Base-by-base conservation (phyloP, 2,797 vertebrate genomes). In the Myotis vivesi region DNA sequence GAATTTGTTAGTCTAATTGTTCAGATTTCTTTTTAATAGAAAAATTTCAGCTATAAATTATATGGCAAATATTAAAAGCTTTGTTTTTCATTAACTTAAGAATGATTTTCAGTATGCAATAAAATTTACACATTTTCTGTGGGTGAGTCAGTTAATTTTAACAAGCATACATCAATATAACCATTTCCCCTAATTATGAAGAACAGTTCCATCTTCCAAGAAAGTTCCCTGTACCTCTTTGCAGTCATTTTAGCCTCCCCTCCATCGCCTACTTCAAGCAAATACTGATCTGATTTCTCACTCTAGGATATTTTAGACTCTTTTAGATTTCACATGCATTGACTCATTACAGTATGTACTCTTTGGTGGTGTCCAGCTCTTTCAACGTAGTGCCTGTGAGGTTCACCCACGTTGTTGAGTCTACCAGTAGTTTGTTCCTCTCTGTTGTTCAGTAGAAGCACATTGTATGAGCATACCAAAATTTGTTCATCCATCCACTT, bases 61-160 rank as follows among this genome's bases (percentile, higher is more conserved):
- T 76, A 46, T 46, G 64, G 8, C 66, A 90, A 38, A 72, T 94
- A 71, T 66, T 17, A 46, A 68, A 86, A 62, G 55, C 6, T 62
- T 79, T 93, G 82, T 82, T 96, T 96, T 94, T 88, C 69, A 64
- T 92, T 15, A 46, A 25, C 51, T 57, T 95, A 76, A 46, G 15
- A 85, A 28, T 87, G 53, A 87, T 64, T 87, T 80, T 46, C 4
- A 30, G 28, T 62, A 91, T 69, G 41, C 36, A 79, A 22, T 81
- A 55, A 44, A 89, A 28, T 88, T 66, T 82, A 41, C 2, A 77
- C 41, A 82, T 81, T 77, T 76, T 68, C 59, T 83, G 8, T 44
- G 1, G 55, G 38, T 72, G 41, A 76, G 41, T 86, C 73, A 79
- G 4, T 95, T 25, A 71, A 20, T 81, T 36, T 87, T 80, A 79